Conservation (phyloP, 1,140 invertebrate genomes). For the Neuroterus valhalla region DNA sequence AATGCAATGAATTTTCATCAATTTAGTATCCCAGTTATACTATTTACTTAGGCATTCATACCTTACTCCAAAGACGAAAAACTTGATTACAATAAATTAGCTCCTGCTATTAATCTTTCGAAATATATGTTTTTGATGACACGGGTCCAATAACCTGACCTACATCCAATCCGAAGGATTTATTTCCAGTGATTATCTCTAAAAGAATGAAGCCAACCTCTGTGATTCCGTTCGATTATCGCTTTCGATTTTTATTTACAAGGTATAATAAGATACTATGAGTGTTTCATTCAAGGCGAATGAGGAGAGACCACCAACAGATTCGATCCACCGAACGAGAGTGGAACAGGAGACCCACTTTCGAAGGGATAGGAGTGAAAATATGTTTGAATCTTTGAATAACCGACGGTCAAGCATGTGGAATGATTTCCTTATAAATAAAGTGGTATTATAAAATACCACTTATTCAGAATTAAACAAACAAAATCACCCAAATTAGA, state of each 20-base stretch:
- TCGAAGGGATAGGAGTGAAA: constrained; percentile 21
- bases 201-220: no score
- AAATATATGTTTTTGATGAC: not conserved
- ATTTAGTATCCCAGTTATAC: no score
- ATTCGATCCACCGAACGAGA: constrained; percentile 31
- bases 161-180: not conserved
- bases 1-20: no score
- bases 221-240: constrained; percentile 2
- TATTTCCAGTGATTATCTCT: no score
- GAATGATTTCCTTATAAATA: no score
- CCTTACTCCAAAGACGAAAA: no score
- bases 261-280: not conserved
- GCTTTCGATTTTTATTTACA: constrained; percentile 13
- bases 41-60: no score
- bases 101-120: no score
- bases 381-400: constrained; percentile 20
- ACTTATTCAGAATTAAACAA: no score
- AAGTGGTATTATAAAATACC: no score
- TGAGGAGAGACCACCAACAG: constrained; percentile 10
- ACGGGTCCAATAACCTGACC: not conserved
- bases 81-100: no score
- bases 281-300: constrained; percentile 29
- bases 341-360: constrained; percentile 41
- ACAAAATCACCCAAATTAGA: no score
- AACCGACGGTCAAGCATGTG: not conserved